Evolutionary conservation across 1,140 invertebrate species (phyloP).

Genomic region (Drosophila leontia): DNA sequence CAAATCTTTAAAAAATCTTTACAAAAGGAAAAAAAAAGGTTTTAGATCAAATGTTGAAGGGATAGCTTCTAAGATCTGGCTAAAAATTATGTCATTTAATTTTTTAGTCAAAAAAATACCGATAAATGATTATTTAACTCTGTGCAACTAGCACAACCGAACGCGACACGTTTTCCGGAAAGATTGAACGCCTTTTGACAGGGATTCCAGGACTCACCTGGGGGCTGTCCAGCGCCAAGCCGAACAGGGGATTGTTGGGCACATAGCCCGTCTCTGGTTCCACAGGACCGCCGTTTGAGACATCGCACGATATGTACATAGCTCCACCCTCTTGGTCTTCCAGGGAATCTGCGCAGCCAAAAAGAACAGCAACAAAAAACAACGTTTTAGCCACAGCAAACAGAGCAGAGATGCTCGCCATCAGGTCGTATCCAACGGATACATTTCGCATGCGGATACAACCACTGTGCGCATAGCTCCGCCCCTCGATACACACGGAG

Average conservation of each 20-base stretch:
- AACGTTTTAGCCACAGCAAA: constrained; percentile 31
- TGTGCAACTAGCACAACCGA: constrained; percentile 3
- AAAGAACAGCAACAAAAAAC: constrained; percentile 9
- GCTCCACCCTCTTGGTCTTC: constrained; percentile 85
- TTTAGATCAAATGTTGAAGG: neutral
- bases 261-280: constrained; percentile 85
- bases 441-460: constrained; percentile 34
- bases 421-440: constrained; percentile 19
- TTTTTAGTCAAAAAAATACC: neutral
- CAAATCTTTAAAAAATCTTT: neutral
- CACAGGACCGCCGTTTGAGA: constrained; percentile 85
- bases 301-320: constrained; percentile 85
- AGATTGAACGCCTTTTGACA: constrained; percentile 16
- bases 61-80: too few relatives aligned
- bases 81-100: neutral
- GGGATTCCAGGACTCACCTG: constrained; percentile 66
- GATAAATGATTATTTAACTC: neutral
- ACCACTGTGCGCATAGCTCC: constrained; percentile 76
- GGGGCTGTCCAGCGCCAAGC: constrained; percentile 84
- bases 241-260: constrained; percentile 85
- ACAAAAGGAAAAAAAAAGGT: neutral
- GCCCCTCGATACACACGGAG: constrained; percentile 50
- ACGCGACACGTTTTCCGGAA: constrained; percentile 26
- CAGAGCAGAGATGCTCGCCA: constrained; percentile 27
- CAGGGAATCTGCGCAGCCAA: constrained; percentile 83